phyloP scores from a whole-genome alignment of 2,888 invertebrate species.

The Tridacna gigas region DNA sequence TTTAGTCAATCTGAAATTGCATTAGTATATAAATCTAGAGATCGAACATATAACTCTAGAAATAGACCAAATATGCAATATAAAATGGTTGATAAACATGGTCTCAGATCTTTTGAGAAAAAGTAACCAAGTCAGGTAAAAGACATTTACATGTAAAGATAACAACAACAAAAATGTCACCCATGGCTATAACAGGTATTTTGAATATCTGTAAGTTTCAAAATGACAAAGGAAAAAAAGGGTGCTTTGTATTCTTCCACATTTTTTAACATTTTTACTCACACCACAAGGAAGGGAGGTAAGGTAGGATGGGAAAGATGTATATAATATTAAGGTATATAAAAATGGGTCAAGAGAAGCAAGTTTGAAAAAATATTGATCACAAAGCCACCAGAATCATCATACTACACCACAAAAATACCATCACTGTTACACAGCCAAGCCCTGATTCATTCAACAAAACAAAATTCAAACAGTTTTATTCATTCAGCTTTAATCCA shows the following conservation, averaged over 20 bases:
- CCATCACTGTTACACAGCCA: not conserved
- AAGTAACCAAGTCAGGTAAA: no score
- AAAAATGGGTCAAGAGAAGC: not conserved
- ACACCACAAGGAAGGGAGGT: not conserved
- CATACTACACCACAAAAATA: not conserved
- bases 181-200: no score
- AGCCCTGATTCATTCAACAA: slow-evolving; percentile 2
- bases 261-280: not conserved
- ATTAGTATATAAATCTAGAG: no score
- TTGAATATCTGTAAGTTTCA: not conserved
- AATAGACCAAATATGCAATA: no score
- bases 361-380: not conserved
- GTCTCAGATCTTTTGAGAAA: no score
- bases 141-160: no score
- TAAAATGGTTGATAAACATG: no score
- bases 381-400: not conserved
- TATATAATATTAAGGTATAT: not conserved
- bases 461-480: no score
- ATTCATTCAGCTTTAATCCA: no score
- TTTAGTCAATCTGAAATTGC: no score
- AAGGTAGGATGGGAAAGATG: slow-evolving; percentile 4
- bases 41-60: no score
- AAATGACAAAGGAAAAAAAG: slow-evolving; percentile 5
- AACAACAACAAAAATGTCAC: no score
- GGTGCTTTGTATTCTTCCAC: not conserved